These are phyloP conservation scores for Oscheius sp. DNA, from an alignment of 2,888 invertebrate genomes.

Conservation along the genomic window DNA sequence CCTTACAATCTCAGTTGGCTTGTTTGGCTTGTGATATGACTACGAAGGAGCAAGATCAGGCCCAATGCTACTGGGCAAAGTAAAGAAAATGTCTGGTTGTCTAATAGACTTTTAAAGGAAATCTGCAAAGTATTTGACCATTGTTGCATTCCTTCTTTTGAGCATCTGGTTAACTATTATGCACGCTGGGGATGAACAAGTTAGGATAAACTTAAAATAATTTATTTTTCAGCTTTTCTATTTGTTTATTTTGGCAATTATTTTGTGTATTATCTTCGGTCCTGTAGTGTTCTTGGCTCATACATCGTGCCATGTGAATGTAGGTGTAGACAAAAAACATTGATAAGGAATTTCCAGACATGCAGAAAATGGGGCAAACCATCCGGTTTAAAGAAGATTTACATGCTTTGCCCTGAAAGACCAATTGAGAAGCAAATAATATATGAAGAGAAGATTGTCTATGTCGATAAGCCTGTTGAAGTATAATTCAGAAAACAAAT, in stretches of 20 bases:
- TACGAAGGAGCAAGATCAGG: constrained; percentile 39
- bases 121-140: constrained; percentile 38
- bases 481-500: no score
- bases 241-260: constrained; percentile 35
- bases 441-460: constrained; percentile 29
- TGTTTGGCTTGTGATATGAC: constrained; percentile 53
- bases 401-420: constrained; percentile 45
- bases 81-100: constrained; percentile 1
- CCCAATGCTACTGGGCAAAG: constrained; percentile 54
- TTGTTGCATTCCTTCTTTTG: constrained; percentile 37
- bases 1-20: constrained; percentile 47
- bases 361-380: constrained; percentile 44
- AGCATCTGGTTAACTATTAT: constrained; percentile 44
- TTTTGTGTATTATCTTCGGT: constrained; percentile 42
- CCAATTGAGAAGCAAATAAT: constrained; percentile 24
- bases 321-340: no score
- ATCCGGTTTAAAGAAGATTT: constrained; percentile 38
- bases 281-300: constrained; percentile 49
- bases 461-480: constrained; percentile 3
- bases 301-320: constrained; percentile 52
- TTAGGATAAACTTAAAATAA: neutral
- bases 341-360: constrained; percentile 35
- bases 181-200: constrained; percentile 46
- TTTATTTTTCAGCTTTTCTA: constrained; percentile 37
- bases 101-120: neutral